Percentiles rank a stretch among this genome's conserved stretches.
These are phyloP conservation scores for Cosmorhoe ocellata DNA, from an alignment of 2,888 invertebrate genomes.

Conservation along the genomic window DNA sequence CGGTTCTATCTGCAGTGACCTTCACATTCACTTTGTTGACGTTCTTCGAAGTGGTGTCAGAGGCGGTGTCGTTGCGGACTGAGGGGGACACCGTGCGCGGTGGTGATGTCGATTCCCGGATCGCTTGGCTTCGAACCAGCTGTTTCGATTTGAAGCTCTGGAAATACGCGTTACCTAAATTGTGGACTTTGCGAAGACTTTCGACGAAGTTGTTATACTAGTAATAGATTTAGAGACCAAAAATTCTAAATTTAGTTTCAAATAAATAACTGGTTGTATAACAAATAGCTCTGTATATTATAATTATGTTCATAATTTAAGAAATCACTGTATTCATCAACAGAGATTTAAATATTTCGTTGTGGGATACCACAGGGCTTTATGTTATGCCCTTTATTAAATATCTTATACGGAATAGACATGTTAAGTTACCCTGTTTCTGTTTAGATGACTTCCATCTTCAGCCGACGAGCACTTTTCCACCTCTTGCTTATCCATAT, in stretches of 20 bases:
- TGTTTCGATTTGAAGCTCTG: slow-evolving; percentile 89
- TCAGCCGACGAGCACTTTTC: slow-evolving; percentile 56
- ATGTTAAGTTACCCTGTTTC: slow-evolving; percentile 61
- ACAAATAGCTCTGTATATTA: too few relatives aligned
- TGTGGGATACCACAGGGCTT: background rate
- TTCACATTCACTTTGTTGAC: slow-evolving; percentile 32
- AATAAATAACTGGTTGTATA: background rate
- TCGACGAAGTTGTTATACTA: background rate
- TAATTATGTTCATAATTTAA: too few relatives aligned
- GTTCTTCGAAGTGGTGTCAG: slow-evolving; percentile 30
- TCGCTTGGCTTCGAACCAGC: slow-evolving; percentile 94
- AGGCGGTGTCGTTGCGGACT: slow-evolving; percentile 27
- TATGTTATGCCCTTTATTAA: background rate
- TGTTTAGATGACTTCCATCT: slow-evolving; percentile 57
- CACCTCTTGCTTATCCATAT: slow-evolving; percentile 64
- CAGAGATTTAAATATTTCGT: too few relatives aligned
- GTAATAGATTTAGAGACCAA: background rate
- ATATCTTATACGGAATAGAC: background rate
- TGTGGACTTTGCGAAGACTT: slow-evolving; percentile 4
- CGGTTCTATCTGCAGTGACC: slow-evolving; percentile 24
- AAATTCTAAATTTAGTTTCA: background rate
- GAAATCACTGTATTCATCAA: too few relatives aligned
- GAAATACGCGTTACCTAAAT: slow-evolving; percentile 10
- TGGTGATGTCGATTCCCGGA: slow-evolving; percentile 90
- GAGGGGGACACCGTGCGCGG: slow-evolving; percentile 81